Percentiles rank a stretch among this genome's conserved stretches.
Conservation (phyloP, 2,113 vertebrate species). For the Neofelis nebulosa region DNA sequence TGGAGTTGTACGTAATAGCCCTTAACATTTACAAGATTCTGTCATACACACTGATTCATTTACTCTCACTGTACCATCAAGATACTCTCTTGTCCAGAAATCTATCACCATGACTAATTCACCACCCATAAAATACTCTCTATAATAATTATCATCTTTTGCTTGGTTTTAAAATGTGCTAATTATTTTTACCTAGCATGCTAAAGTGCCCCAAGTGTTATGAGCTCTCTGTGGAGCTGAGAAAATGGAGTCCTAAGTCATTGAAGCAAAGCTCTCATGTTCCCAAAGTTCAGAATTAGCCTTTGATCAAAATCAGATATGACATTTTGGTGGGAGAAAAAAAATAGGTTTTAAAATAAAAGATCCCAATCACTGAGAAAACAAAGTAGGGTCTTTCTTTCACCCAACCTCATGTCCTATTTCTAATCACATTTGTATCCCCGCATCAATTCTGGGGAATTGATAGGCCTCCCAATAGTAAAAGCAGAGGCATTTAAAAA, state of each 20-base stretch:
- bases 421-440: not conserved
- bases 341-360: not conserved
- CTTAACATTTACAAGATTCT: not conserved
- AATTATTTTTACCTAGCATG: slow-evolving; percentile 53
- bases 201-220: not conserved
- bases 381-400: not conserved
- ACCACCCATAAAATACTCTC: not conserved
- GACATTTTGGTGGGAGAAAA: not conserved
- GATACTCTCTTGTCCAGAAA: slow-evolving; percentile 36
- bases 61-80: not conserved
- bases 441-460: not conserved
- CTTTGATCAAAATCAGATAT: slow-evolving; percentile 44
- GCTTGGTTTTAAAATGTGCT: slow-evolving; percentile 53
- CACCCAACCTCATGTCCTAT: not conserved
- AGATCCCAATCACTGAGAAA: not conserved
- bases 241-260: not conserved
- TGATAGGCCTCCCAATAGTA: not conserved
- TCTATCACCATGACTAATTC: slow-evolving; percentile 40
- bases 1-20: not conserved
- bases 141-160: slow-evolving; percentile 42
- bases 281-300: slow-evolving; percentile 48
- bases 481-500: not conserved
- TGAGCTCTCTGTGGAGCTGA: slow-evolving; percentile 29
- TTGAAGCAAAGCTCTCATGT: not conserved
- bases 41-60: not conserved